Conservation (phyloP, 64 coral and sea anemone species). For the Dendrophyllia cribrosa region DNA sequence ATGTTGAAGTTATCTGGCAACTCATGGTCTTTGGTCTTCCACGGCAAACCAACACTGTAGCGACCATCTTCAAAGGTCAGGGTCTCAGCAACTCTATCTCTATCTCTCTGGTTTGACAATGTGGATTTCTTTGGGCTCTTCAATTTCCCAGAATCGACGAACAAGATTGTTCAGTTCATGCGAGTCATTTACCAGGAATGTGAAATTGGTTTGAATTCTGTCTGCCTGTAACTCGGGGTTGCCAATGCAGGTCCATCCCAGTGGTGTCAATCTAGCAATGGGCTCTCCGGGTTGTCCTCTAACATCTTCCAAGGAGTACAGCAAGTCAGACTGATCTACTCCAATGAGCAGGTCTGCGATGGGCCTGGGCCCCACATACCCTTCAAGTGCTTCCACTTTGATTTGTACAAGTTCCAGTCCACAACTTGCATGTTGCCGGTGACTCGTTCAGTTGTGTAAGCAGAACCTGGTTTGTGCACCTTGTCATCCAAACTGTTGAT, state of each 20-base stretch:
- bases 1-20: constrained; percentile 65
- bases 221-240: neutral
- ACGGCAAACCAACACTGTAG: constrained; percentile 56
- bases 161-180: constrained; percentile 52
- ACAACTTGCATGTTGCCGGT: constrained; percentile 72
- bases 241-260: constrained; percentile 81
- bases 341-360: constrained; percentile 71
- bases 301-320: constrained; percentile 58
- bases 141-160: constrained; percentile 68
- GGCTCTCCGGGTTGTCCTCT: constrained; percentile 59
- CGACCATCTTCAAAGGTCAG: constrained; percentile 21
- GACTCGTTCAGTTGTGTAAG: constrained; percentile 49
- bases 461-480: constrained; percentile 8
- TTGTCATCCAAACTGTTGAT: constrained; percentile 59
- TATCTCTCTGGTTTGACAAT: constrained; percentile 65
- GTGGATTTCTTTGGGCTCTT: constrained; percentile 44
- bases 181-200: constrained; percentile 32
- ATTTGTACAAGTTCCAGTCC: constrained; percentile 46
- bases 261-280: constrained; percentile 75
- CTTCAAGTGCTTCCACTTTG: constrained; percentile 46
- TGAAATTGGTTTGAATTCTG: constrained; percentile 34
- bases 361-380: constrained; percentile 23
- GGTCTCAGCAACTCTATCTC: constrained; percentile 18
- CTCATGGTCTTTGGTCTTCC: constrained; percentile 33
- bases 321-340: constrained; percentile 62